These are phyloP conservation scores for Galeruca laticollis DNA, from an alignment of 2,888 invertebrate genomes.

Conservation along the genomic window DNA sequence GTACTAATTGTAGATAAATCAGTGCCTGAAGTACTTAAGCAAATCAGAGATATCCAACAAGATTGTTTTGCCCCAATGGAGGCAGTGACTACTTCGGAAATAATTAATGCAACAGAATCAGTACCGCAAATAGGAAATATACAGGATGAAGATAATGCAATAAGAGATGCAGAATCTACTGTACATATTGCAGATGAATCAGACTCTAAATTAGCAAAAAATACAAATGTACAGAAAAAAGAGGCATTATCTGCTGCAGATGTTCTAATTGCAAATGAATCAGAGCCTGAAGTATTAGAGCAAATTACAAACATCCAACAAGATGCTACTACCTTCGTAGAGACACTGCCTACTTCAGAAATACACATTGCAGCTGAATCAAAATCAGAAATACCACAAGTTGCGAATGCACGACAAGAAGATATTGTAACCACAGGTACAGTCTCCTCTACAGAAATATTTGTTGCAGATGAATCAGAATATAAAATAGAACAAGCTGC, in stretches of 20 bases:
- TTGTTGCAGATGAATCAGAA: not conserved
- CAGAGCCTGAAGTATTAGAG: not conserved
- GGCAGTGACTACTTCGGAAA: slow-evolving; percentile 27
- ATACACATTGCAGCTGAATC: not conserved
- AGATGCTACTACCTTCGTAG: not conserved
- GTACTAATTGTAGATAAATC: not conserved
- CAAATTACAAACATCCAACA: not conserved
- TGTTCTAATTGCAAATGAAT: not conserved
- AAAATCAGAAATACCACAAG: not conserved
- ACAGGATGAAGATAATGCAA: not conserved
- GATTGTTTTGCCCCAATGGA: not conserved
- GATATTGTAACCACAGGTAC: too few relatives aligned
- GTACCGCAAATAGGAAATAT: slow-evolving; percentile 4
- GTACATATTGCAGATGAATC: not conserved
- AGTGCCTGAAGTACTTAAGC: not conserved
- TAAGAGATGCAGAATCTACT: not conserved
- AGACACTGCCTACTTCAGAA: not conserved
- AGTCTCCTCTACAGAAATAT: not conserved
- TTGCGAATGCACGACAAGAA: too few relatives aligned
- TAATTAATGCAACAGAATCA: not conserved
- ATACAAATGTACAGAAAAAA: slow-evolving; percentile 18
- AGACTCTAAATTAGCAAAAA: slow-evolving; percentile 2
- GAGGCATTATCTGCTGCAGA: not conserved
- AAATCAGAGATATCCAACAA: not conserved
- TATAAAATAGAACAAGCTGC: not conserved